Evolutionary conservation across 64 coral and sea anemone species (phyloP), one percentile per base, ranked within the genome.

Genomic region (Actinia tenebrosa): DNA sequence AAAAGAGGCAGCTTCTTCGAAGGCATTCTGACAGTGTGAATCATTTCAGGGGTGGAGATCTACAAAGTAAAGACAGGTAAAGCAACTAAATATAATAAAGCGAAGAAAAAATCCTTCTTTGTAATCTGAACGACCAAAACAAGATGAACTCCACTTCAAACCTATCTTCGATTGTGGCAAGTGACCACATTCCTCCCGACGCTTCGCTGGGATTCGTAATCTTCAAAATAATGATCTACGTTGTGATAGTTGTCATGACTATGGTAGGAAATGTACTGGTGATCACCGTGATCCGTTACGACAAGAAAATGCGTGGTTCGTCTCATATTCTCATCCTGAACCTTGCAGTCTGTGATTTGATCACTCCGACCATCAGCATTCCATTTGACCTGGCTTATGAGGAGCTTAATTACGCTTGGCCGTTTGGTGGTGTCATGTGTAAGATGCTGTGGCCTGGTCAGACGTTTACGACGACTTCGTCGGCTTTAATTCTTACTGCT

Each of bases 261-360:
- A 75, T 89, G 53, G 13, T 75, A 22, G 80, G 88, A 10, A 89
- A 89, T 26, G 54, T 60, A 17, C 45, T 82, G 3, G 88, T 89
- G 20, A 66, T 84, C 11, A 23, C 60, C 20, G 64, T 88, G 53
- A 88, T 89, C 45, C 16, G 79, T 22, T 71, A 63, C 44, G 46
- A 52, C 56, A 47, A 68, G 64, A 84, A 47, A 66, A 83, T 89
- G 79, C 79, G 80, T 5, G 81, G 80, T 52, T 83, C 88, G 15
- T 89, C 88, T 17, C 80, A 89, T 80, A 82, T 89, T 59, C 88
- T 89, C 19, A 53, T 89, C 15, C 80, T 89, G 11, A 83, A 89
- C 61, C 58, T 89, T 14, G 88, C 88, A 26, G 22, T 84, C 5
- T 89, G 88, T 30, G 88, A 89, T 45, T 20, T 82, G 20, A 83